Percentiles rank a stretch among this genome's conserved stretches.
Conservation (phyloP, 2,113 vertebrate genomes). For the western clawed frog (Xenopus tropicalis) region DNA sequence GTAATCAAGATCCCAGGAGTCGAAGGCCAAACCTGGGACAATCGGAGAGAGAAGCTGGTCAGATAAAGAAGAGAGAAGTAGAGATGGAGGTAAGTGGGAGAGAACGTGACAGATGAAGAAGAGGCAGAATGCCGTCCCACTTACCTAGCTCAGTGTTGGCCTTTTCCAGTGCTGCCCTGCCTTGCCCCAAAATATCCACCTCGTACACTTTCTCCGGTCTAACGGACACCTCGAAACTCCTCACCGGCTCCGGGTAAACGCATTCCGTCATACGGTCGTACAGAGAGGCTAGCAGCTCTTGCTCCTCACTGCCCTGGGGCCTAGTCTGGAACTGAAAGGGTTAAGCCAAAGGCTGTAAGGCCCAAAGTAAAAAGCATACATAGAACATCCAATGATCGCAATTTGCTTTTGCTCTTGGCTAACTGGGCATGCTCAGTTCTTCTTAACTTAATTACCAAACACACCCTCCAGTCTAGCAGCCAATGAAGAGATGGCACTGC, state of each 20-base stretch:
- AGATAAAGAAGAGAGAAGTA: not conserved
- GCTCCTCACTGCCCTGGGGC: no score
- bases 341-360: no score
- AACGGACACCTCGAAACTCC: conserved; percentile 66
- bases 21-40: conserved; percentile 79
- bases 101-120: no score
- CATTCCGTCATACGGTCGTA: conserved; percentile 85
- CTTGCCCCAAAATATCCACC: conserved; percentile 72
- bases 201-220: conserved; percentile 66
- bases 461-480: no score
- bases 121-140: not conserved
- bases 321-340: no score
- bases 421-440: no score
- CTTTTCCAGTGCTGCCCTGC: conserved; percentile 69
- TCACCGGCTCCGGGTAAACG: conserved; percentile 68
- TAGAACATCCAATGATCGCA: no score
- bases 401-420: no score
- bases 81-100: not conserved
- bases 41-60: not conserved
- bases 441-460: no score
- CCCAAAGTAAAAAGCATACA: no score
- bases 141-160: conserved; percentile 79
- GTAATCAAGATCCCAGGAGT: conserved; percentile 85
- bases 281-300: conserved; percentile 48
- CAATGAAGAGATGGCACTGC: no score